A percentile compares a stretch with the other conserved stretches of the same genome.
These are phyloP conservation scores for Lateolabrax maculatus DNA, from an alignment of 2,797 vertebrate species.

Conservation along the genomic window DNA sequence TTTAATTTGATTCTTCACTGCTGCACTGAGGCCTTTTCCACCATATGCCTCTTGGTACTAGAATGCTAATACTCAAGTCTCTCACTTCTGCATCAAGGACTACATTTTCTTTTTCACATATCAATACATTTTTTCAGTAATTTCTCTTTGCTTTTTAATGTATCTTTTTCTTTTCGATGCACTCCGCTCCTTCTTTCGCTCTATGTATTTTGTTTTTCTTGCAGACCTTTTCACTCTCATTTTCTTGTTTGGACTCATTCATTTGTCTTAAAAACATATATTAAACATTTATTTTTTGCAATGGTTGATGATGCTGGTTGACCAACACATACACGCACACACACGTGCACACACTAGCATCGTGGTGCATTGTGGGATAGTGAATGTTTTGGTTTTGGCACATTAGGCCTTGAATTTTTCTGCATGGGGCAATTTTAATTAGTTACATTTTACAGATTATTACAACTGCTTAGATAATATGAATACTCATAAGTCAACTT, in stretches of 20 bases:
- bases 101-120: slow-evolving; percentile 37
- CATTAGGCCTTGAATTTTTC: slow-evolving; percentile 75
- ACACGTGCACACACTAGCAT: slow-evolving; percentile 82
- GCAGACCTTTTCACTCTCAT: slow-evolving; percentile 54
- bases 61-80: slow-evolving; percentile 76
- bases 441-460: slow-evolving; percentile 13
- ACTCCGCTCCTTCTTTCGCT: slow-evolving; percentile 65
- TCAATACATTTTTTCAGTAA: slow-evolving; percentile 35
- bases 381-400: slow-evolving; percentile 87
- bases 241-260: slow-evolving; percentile 65
- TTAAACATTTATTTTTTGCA: slow-evolving; percentile 72
- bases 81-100: slow-evolving; percentile 64
- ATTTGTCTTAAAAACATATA: slow-evolving; percentile 58
- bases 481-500: background rate
- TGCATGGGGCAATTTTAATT: slow-evolving; percentile 84
- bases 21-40: slow-evolving; percentile 74
- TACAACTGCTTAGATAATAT: slow-evolving; percentile 1
- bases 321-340: slow-evolving; percentile 45
- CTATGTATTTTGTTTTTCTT: slow-evolving; percentile 35
- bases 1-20: slow-evolving; percentile 61
- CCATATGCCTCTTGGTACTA: slow-evolving; percentile 67
- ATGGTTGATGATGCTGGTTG: slow-evolving; percentile 74
- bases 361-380: slow-evolving; percentile 90
- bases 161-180: slow-evolving; percentile 34
- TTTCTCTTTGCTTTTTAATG: slow-evolving; percentile 50